Conservation (phyloP, 1,140 invertebrate species). For the Oedothorax gibbosus region DNA sequence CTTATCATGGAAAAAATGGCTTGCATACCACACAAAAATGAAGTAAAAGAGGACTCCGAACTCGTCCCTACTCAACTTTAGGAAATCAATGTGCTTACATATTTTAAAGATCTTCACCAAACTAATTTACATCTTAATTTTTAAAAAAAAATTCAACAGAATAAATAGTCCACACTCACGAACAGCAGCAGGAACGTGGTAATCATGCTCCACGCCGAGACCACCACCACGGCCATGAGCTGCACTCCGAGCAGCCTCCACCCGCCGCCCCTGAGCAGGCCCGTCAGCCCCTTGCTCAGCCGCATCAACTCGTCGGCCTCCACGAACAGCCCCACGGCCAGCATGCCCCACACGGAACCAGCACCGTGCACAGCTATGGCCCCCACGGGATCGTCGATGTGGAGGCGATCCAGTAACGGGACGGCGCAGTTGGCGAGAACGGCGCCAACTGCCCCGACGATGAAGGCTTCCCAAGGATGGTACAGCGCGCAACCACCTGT, state of each 20-base stretch:
- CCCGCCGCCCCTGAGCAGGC: conserved; percentile 79
- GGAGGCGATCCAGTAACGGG: conserved; percentile 80
- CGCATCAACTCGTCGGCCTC: conserved; percentile 82
- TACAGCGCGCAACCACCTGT: conserved; percentile 88
- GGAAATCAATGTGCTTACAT: too few relatives aligned
- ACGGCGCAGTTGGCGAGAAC: conserved; percentile 78
- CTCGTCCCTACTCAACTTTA: too few relatives aligned
- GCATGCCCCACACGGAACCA: conserved; percentile 73
- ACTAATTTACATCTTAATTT: too few relatives aligned
- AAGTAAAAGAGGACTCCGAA: too few relatives aligned
- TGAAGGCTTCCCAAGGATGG: conserved; percentile 84
- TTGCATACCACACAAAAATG: too few relatives aligned
- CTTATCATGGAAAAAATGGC: too few relatives aligned
- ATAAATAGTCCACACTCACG: conserved; percentile 59
- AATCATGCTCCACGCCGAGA: conserved; percentile 63
- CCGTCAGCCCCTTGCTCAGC: conserved; percentile 81
- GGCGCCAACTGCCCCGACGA: conserved; percentile 85
- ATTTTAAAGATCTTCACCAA: too few relatives aligned
- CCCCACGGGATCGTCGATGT: conserved; percentile 91
- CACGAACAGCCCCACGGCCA: conserved; percentile 92
- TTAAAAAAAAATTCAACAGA: too few relatives aligned
- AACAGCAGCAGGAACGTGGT: conserved; percentile 59
- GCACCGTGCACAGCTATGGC: conserved; percentile 87
- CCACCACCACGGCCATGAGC: conserved; percentile 62
- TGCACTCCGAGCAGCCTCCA: conserved; percentile 66